Percentiles rank a stretch among this genome's conserved stretches.
Evolutionary conservation across 2,113 vertebrate genomes (phyloP).

Genomic region (Zapus hudsonius): DNA sequence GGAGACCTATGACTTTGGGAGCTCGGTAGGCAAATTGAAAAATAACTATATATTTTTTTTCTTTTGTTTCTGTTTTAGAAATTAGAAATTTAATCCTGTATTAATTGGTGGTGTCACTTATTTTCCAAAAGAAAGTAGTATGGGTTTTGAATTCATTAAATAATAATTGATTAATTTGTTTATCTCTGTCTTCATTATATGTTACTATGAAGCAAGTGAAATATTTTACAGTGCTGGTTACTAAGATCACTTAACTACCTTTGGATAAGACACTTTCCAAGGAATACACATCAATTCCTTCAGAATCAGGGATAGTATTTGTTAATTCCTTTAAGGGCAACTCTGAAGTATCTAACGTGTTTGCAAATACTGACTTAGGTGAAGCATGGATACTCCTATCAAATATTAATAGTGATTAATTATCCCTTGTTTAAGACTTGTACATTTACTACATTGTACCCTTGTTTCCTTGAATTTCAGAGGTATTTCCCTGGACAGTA

Average conservation of each 20-base stretch:
- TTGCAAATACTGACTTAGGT: not conserved
- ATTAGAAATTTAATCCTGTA: not conserved
- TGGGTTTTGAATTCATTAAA: conserved; percentile 14
- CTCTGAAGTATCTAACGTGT: not conserved
- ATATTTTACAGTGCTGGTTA: not conserved
- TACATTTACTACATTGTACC: not conserved
- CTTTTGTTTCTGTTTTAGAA: conserved; percentile 6
- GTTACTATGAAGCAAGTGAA: too few relatives aligned
- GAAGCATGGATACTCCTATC: not conserved
- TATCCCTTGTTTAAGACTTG: not conserved
- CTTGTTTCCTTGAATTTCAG: not conserved
- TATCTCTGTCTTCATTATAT: not conserved
- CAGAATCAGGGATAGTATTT: not conserved
- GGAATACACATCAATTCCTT: not conserved
- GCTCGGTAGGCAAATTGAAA: not conserved
- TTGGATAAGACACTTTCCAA: not conserved
- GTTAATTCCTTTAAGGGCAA: not conserved
- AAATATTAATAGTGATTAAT: conserved; percentile 20
- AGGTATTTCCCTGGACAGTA: not conserved
- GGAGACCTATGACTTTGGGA: not conserved
- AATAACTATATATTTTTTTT: not conserved
- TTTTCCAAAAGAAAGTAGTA: conserved; percentile 18
- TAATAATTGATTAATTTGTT: not conserved
- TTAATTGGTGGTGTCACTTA: not conserved
- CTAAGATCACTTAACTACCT: not conserved